phyloP scores from a whole-genome alignment of 2,113 vertebrate genomes.

The Ictalurus furcatus region DNA sequence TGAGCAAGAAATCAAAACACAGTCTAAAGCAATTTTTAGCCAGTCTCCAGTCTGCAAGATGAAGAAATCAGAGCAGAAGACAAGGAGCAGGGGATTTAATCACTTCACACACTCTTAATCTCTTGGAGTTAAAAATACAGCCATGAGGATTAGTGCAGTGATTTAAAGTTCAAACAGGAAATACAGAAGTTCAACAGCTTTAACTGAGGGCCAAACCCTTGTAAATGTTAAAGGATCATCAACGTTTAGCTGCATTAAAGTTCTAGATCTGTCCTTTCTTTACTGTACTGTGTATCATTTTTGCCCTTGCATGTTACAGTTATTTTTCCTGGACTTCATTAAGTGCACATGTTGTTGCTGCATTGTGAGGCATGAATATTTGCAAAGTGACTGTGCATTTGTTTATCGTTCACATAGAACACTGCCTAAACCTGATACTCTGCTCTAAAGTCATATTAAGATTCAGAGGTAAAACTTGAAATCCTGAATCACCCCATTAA shows the following conservation, averaged over 20 bases:
- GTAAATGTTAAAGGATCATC: background rate
- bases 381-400: background rate
- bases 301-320: background rate
- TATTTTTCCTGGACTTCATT: background rate
- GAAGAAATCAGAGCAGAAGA: conserved; percentile 61
- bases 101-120: conserved; percentile 72
- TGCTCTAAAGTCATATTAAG: background rate
- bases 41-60: conserved; percentile 4
- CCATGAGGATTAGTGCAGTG: conserved; percentile 71
- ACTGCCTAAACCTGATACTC: background rate
- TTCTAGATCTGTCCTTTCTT: background rate
- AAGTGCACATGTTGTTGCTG: background rate
- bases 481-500: background rate
- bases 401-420: background rate
- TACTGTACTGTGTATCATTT: background rate
- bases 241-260: background rate
- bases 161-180: conserved; percentile 70
- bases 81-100: conserved; percentile 63
- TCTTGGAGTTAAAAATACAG: conserved; percentile 80
- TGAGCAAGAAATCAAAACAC: background rate
- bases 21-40: background rate
- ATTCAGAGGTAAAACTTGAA: background rate
- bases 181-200: conserved; percentile 33
- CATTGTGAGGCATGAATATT: background rate
- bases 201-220: background rate